Percentiles rank a stretch among this genome's conserved stretches.
Evolutionary conservation across 1,140 invertebrate species (phyloP).

Genomic region (Drosophila erecta): DNA sequence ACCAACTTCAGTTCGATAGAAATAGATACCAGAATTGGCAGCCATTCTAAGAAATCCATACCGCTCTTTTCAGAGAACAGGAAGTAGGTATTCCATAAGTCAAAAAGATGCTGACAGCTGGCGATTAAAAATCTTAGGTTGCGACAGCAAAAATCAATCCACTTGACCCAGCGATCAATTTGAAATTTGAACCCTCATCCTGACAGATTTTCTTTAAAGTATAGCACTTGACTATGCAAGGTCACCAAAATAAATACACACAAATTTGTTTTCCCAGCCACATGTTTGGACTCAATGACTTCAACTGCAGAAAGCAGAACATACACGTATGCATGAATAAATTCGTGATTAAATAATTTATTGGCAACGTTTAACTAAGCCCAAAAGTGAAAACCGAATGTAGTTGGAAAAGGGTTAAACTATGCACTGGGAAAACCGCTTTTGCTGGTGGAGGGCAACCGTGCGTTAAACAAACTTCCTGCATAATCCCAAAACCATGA

Average conservation of each 20-base stretch:
- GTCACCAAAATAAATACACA: slow-evolving; percentile 3
- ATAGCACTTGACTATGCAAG: slow-evolving; percentile 23
- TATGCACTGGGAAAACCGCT: slow-evolving; percentile 30
- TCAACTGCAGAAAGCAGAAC: background rate
- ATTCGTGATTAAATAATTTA: slow-evolving; percentile 39
- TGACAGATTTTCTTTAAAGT: slow-evolving; percentile 18
- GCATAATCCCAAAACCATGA: slow-evolving; percentile 35
- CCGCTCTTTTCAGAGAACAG: background rate
- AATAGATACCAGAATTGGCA: no score
- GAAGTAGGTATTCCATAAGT: slow-evolving; percentile 12
- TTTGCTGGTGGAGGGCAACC: slow-evolving; percentile 44
- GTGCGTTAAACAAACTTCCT: slow-evolving; percentile 70
- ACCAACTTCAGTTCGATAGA: no score
- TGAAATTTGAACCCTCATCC: slow-evolving; percentile 28
- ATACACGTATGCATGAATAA: slow-evolving; percentile 22
- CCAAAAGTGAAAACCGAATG: slow-evolving; percentile 16
- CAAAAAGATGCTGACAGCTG: slow-evolving; percentile 1
- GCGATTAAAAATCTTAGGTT: background rate
- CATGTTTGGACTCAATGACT: slow-evolving; percentile 4
- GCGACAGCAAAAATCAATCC: background rate
- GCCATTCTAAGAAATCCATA: background rate
- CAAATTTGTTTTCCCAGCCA: slow-evolving; percentile 9
- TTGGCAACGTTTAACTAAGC: slow-evolving; percentile 31
- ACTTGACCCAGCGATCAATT: slow-evolving; percentile 44
- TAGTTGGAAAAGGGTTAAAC: slow-evolving; percentile 52